phyloP scores from a whole-genome alignment of 2,888 invertebrate genomes.

The Drosophila mimica region DNA sequence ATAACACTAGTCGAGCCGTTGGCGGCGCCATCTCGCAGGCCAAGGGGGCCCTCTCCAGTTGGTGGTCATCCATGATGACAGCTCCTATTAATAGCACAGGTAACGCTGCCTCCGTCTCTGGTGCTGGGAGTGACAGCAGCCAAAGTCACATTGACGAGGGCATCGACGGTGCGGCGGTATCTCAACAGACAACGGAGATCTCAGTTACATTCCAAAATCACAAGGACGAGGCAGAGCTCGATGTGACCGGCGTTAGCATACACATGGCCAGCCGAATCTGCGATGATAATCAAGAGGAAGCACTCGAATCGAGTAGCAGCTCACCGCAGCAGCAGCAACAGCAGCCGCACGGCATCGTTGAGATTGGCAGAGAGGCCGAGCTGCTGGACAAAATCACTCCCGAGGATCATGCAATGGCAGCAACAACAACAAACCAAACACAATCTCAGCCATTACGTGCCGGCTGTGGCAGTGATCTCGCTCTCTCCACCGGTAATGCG shows the following conservation, averaged over 20 bases:
- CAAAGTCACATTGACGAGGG: slow-evolving; percentile 42
- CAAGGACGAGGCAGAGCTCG: slow-evolving; percentile 64
- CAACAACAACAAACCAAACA: slow-evolving; percentile 9
- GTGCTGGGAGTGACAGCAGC: slow-evolving; percentile 24
- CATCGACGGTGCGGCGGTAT: slow-evolving; percentile 40
- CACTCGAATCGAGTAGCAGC: slow-evolving; percentile 30
- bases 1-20: slow-evolving; percentile 95
- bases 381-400: slow-evolving; percentile 70
- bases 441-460: slow-evolving; percentile 45
- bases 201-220: slow-evolving; percentile 82
- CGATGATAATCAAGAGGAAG: slow-evolving; percentile 60
- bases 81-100: slow-evolving; percentile 82
- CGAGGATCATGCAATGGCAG: slow-evolving; percentile 14
- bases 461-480: slow-evolving; percentile 57
- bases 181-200: slow-evolving; percentile 64
- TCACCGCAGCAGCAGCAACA: slow-evolving; percentile 55
- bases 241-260: slow-evolving; percentile 75
- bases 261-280: slow-evolving; percentile 64
- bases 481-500: slow-evolving; percentile 22
- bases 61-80: slow-evolving; percentile 92
- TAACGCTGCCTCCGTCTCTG: slow-evolving; percentile 20
- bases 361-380: slow-evolving; percentile 84
- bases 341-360: slow-evolving; percentile 81
- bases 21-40: slow-evolving; percentile 95
- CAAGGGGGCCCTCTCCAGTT: slow-evolving; percentile 92